Evolutionary conservation across 2,113 vertebrate species (phyloP).

Genomic region (chimpanzee (Pan troglodytes)): NHGRI_mPanTro3-v2.1_pri NC_086015.1:106044001-106044500

Average conservation of each 20-base stretch:
- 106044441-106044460: neutral
- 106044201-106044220: neutral
- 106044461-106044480: neutral
- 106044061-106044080: neutral
- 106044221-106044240: neutral
- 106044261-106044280: neutral
- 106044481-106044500: neutral
- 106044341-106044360: neutral
- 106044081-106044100: neutral
- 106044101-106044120: neutral
- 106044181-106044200: neutral
- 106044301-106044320: neutral
- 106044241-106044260: neutral
- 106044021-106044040: neutral
- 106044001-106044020: neutral
- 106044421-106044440: neutral
- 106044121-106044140: neutral
- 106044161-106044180: neutral
- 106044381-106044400: neutral
- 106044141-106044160: neutral
- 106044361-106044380: neutral
- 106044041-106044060: neutral
- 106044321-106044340: neutral
- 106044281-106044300: neutral
- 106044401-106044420: neutral